Evolutionary conservation across 2,888 invertebrate species (phyloP), one percentile per base, ranked within the genome.

Genomic region (Willowsia nigromaculata): DNA sequence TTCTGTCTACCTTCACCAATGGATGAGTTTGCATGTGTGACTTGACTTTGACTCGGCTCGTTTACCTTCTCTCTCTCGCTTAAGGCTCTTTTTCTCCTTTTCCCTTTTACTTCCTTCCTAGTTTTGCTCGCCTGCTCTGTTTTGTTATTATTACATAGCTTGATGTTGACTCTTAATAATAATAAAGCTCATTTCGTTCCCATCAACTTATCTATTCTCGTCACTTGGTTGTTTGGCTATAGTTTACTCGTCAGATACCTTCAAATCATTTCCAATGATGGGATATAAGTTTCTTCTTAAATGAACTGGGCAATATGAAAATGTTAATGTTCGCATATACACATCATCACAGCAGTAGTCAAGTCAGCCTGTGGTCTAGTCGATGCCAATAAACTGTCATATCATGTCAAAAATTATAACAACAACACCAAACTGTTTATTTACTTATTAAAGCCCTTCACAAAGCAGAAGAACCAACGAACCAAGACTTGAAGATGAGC

Each of bases 381-480:
- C 88, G 40, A 88, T 88, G 88, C 88, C 88, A 88, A 88, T 88
- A 88, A 88, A 76, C 88, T 88, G 88, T 88, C 88, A 83, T 88
- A 88, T 88, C 88, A 88, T 88, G 88, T 88, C 88, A 88, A 83
- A 83, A 82, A 88, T 88, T 88, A 88, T 88, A 88, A 88, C 88
- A 88, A 88, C 88, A 83, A 82, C 76, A 88, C 83, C 83, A 83
- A 82, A 83, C 88, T 88, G 76, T 88, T 88, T 88, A 88, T 88
- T 88, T 88, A 88, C 88, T 88, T 88, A 88, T 88, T 88, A 82
- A 88, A 88, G 59, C 88, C 83, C 81, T 87, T 81, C 78, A 30
- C 40, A 47, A 40, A 40, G 47, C 7, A 40, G 33, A 62, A 30
- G 22, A 25, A 27, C 71, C 53, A 71, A 27, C 6, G 22, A 83